These are phyloP conservation scores for Hippocampus comes DNA, from an alignment of 2,113 vertebrate species.

Conservation along the genomic window DNA sequence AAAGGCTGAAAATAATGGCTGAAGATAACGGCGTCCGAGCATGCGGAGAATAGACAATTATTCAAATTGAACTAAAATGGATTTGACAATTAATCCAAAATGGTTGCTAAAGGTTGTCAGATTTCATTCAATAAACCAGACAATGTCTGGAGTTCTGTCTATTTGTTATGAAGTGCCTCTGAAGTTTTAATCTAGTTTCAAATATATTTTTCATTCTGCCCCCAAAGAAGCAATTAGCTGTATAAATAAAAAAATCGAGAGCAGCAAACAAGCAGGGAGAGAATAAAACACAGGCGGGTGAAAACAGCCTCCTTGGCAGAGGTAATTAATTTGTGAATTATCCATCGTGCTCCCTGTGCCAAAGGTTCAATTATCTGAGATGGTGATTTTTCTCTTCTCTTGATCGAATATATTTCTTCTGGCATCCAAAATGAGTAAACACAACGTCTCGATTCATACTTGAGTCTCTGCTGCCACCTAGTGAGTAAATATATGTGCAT, in stretches of 20 bases:
- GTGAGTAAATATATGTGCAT: slow-evolving; percentile 22
- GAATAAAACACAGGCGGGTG: neutral
- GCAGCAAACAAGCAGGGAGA: neutral
- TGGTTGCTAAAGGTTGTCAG: neutral
- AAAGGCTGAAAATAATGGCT: neutral
- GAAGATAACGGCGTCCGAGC: neutral
- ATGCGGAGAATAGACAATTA: neutral
- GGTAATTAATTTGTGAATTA: neutral
- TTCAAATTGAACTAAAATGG: neutral
- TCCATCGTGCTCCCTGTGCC: neutral
- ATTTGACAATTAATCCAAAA: neutral
- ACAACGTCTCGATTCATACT: neutral
- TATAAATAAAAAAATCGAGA: neutral
- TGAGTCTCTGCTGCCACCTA: slow-evolving; percentile 57
- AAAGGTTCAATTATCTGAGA: neutral
- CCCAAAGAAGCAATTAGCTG: neutral
- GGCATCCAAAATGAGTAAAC: neutral
- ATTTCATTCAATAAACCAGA: neutral
- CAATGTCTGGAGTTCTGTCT: neutral
- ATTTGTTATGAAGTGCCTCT: neutral
- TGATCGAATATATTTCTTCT: neutral
- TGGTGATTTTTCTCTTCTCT: neutral
- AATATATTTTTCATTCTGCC: neutral
- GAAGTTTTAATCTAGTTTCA: neutral
- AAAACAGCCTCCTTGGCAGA: neutral